Conservation (phyloP, 1,140 invertebrate genomes). For the Heliconius melpomene region DNA sequence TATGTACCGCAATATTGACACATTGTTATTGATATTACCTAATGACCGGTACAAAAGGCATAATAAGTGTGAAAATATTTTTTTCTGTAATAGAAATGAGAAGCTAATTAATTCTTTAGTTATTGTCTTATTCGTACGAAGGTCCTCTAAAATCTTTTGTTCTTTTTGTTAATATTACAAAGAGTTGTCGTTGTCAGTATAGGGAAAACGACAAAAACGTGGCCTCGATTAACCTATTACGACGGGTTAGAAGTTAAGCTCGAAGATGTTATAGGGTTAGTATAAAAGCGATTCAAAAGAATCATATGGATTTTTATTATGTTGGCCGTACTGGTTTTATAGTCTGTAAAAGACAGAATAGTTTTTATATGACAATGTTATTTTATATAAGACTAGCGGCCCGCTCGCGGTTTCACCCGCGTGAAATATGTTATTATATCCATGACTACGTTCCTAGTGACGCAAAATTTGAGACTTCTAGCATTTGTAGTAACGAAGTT, state of each 20-base stretch:
- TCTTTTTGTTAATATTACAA: background rate
- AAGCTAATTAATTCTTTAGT: background rate
- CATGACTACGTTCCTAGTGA: no score
- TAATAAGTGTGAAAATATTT: conserved; percentile 4
- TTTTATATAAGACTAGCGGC: background rate
- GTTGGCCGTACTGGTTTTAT: background rate
- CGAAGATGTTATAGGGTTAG: conserved; percentile 3
- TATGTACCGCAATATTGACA: background rate
- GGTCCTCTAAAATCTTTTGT: conserved; percentile 1
- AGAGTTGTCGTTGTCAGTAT: background rate
- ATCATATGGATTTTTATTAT: conserved; percentile 8
- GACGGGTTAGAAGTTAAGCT: conserved; percentile 5
- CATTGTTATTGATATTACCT: background rate
- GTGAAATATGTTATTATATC: no score
- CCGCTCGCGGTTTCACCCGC: no score
- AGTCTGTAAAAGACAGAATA: background rate
- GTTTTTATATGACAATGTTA: background rate
- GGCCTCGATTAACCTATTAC: conserved; percentile 3
- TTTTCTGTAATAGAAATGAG: background rate
- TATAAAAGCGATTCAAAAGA: background rate
- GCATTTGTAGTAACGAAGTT: no score
- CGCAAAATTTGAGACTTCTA: no score
- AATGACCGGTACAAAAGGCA: background rate
- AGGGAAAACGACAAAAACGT: background rate
- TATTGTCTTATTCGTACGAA: background rate